Base-by-base conservation (phyloP, 2,113 vertebrate species). In the Vulpes ferrilata region DNA sequence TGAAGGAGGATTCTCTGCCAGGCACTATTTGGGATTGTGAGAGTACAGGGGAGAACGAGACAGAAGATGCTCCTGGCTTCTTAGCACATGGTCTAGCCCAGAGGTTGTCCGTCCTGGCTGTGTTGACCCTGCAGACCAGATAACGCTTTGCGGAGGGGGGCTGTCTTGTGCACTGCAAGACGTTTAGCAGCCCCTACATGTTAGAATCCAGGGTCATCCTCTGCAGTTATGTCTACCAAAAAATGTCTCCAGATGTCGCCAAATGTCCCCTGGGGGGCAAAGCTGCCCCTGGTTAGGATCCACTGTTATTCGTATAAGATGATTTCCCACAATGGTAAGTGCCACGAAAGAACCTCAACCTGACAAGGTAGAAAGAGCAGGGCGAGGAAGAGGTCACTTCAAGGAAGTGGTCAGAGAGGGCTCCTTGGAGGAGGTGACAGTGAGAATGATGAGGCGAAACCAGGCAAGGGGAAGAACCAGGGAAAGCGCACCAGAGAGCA, bases 71-170 rank as follows among this genome's bases (percentile, higher is more conserved):
- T 57, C 11, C 15, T 55, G 16, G 2, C 11, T 48, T 53, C 17
- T 12, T 0, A 0, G 30, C 0, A 5, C 6, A 0, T 0, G 2
- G 22, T 7, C 23, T 4, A 48, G n/a, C 9, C 25, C n/a, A 1
- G 7, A 12, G 15, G 0, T 0, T 60, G n/a, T 25, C 17, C 0
- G 5, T 20, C 23, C 11, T 0, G 7, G 32, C 3, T 1, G 3
- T 17, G 0, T 0, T 1, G 35, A 43, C 12, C 1, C 4, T 2
- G 13, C 5, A 25, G 90, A 27, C 27, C 17, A 20, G 73, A 7
- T 3, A 25, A 16, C 1, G 30, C 23, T 17, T 16, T 9, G 20
- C 10, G 25, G 12, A 23, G n/a, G 25, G 20, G 7, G 22, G 2
- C 2, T 19, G 17, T 20, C 65, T 3, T 38, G 9, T 11, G 73